Conservation (phyloP, 2,888 invertebrate genomes). For the Eupeodes luniger region DNA sequence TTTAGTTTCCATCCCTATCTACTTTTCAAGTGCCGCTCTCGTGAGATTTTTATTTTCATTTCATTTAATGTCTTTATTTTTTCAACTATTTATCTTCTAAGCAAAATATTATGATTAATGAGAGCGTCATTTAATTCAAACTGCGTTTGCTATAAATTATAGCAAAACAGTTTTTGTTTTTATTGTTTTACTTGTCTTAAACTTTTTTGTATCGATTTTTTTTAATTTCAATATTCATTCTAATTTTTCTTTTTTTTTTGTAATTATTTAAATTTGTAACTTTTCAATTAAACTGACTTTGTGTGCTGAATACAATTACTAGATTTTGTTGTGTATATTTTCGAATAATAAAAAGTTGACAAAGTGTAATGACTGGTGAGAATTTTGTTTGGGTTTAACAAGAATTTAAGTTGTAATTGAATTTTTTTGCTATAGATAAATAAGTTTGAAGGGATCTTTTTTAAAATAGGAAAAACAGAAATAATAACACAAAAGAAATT, state of each 20-base stretch:
- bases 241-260: slow-evolving; percentile 40
- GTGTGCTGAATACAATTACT: slow-evolving; percentile 51
- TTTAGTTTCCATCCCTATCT: slow-evolving; percentile 20
- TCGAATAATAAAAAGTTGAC: slow-evolving; percentile 63
- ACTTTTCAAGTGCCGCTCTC: slow-evolving; percentile 17
- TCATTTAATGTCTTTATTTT: neutral
- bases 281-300: slow-evolving; percentile 45
- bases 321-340: slow-evolving; percentile 34
- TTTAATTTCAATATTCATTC: slow-evolving; percentile 36
- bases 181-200: slow-evolving; percentile 57
- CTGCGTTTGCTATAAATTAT: slow-evolving; percentile 48
- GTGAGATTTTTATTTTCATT: slow-evolving; percentile 13
- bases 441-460: slow-evolving; percentile 24
- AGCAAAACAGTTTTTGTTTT: slow-evolving; percentile 29
- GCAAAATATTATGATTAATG: slow-evolving; percentile 43
- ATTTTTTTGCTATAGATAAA: slow-evolving; percentile 33
- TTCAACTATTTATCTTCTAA: slow-evolving; percentile 38
- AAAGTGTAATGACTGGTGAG: slow-evolving; percentile 65
- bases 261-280: neutral
- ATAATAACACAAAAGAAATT: neutral
- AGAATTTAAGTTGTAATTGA: slow-evolving; percentile 39
- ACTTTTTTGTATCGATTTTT: slow-evolving; percentile 40
- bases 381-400: slow-evolving; percentile 38
- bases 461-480: neutral
- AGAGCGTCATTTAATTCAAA: slow-evolving; percentile 55